Evolutionary conservation across 2,888 invertebrate genomes (phyloP), one percentile per base, ranked within the genome.

Genomic region (Drosophila niveifrons): DNA sequence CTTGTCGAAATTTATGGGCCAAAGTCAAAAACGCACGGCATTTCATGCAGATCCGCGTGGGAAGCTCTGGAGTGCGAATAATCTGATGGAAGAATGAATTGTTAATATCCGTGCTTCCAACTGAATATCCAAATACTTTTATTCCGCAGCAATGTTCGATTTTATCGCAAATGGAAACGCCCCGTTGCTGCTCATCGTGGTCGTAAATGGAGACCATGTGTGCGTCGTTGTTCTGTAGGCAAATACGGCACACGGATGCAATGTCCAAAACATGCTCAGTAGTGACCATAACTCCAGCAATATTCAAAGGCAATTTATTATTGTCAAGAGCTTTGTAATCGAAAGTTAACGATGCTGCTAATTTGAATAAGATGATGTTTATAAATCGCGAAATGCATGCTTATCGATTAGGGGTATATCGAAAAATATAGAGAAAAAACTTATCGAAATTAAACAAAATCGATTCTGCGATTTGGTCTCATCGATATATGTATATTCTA

Each of bases 1-100:
- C 90, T 55, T 83, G 84, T 1, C 90, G 90, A 72, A 92, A 92
- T 55, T 91, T 92, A 65, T 91, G 86, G 0, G 92, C 90, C 8
- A 92, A 77, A 2, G 81, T 83, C 4, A 92, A 62, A 50, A 92
- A 90, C 0, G 82, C 84, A 8, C 90, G 73, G 53, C 91, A 91
- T 43, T 86, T 88, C 0, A 72, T 68, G 52, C 91, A 92, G 3
- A 92, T 92, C 55, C 88, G 80, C n/a, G 88, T 88, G 0, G 92
- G 91, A 10, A 92, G 66, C 34, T 91, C 88, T 8, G 72, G 36
- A 1, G 51, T 66, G 4, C 70, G 72, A 6, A 80, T 77, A 43
- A 91, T 85, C 91, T 92, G 36, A 7, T 48, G 58, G 15, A 31
- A 15, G 2, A 17, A 15, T 10, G 17, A 3, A 2, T 17, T 2